These are phyloP conservation scores for Tragopan temminckii DNA, from an alignment of 2,797 vertebrate species.

Conservation along the genomic window DNA sequence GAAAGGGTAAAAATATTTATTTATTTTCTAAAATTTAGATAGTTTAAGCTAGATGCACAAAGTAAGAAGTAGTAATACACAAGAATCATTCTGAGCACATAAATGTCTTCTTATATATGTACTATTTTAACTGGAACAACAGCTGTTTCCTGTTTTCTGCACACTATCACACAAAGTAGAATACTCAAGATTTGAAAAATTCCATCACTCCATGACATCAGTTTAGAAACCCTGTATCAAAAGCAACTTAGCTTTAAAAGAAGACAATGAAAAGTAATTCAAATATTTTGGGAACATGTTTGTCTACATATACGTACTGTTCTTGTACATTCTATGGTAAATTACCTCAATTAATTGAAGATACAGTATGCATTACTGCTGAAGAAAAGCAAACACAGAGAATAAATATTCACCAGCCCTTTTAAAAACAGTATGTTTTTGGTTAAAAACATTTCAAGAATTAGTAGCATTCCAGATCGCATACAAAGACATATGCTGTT, in stretches of 20 bases:
- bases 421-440: neutral
- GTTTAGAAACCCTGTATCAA: neutral
- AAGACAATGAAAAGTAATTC: neutral
- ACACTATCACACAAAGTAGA: neutral
- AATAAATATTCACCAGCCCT: neutral
- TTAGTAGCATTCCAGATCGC: neutral
- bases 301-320: neutral
- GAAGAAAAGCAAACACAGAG: neutral
- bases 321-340: neutral
- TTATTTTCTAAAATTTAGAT: neutral
- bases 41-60: neutral
- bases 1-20: slow-evolving; percentile 17
- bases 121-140: neutral
- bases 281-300: neutral
- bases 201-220: neutral
- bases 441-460: slow-evolving; percentile 26
- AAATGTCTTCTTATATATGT: neutral
- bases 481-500: neutral
- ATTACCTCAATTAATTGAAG: neutral
- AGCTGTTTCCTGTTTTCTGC: neutral
- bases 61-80: neutral
- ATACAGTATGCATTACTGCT: neutral
- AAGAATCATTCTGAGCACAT: neutral
- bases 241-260: neutral
- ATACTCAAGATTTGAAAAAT: neutral